Conservation (phyloP, 2,797 vertebrate species). For the Enteromius anoplus region DNA sequence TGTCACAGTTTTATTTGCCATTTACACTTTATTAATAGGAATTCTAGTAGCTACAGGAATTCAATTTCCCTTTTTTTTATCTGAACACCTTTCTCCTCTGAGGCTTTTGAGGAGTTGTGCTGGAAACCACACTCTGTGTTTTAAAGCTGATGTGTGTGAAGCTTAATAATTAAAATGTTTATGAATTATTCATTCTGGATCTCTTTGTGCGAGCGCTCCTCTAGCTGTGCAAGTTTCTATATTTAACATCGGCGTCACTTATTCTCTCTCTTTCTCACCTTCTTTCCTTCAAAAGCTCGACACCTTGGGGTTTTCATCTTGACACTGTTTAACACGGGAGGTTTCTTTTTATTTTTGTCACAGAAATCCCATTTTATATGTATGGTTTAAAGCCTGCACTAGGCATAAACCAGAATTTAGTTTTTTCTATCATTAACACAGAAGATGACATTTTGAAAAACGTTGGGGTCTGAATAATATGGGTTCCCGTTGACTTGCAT, state of each 20-base stretch:
- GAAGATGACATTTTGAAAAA: not conserved
- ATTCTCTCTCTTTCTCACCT: conserved; percentile 22
- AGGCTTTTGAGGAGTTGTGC: conserved; percentile 46
- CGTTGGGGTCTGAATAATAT: not conserved
- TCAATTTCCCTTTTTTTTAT: conserved; percentile 40
- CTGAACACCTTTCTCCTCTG: conserved; percentile 40
- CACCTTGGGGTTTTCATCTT: conserved; percentile 33
- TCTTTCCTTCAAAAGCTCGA: conserved; percentile 25
- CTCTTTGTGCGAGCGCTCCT: conserved; percentile 61
- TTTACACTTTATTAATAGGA: conserved; percentile 3
- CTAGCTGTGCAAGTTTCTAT: conserved; percentile 70
- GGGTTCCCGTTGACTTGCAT: not conserved
- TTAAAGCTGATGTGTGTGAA: conserved; percentile 58
- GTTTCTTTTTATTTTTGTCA: conserved; percentile 32
- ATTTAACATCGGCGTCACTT: conserved; percentile 68
- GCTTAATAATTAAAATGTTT: conserved; percentile 72
- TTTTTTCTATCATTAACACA: not conserved
- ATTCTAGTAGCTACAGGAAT: not conserved
- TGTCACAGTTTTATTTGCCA: conserved; percentile 23
- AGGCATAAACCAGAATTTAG: not conserved
- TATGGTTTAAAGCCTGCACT: conserved; percentile 7
- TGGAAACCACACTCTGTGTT: conserved; percentile 55
- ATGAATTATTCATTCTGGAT: conserved; percentile 78
- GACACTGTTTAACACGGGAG: conserved; percentile 19
- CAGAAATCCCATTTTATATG: conserved; percentile 8